Evolutionary conservation across 1,140 invertebrate genomes (phyloP).

Genomic region (Meloidogyne exigua): DNA sequence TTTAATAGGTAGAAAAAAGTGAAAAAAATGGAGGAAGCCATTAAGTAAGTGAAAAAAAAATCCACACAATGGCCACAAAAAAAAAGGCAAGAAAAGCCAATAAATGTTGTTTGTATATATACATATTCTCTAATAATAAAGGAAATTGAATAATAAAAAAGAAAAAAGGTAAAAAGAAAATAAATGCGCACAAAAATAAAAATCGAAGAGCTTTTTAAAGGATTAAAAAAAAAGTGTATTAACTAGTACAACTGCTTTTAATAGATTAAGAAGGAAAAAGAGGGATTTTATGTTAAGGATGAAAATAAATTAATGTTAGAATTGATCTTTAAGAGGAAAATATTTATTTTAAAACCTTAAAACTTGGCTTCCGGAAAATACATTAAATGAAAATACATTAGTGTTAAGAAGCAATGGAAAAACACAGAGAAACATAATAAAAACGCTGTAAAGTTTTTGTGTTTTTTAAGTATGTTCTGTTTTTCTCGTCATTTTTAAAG

Average conservation of each 20-base stretch:
- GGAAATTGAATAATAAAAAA: conserved; percentile 15
- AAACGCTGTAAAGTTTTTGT: too few relatives aligned
- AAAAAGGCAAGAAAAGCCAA: neutral
- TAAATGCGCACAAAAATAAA: neutral
- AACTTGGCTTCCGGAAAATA: too few relatives aligned
- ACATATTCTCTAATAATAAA: neutral
- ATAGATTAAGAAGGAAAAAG: neutral
- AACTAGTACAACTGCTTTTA: neutral
- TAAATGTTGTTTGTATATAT: too few relatives aligned
- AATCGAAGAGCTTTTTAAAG: conserved; percentile 5
- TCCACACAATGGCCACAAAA: neutral
- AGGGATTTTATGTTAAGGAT: too few relatives aligned
- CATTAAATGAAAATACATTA: too few relatives aligned
- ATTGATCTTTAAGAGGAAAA: too few relatives aligned
- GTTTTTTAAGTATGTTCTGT: too few relatives aligned
- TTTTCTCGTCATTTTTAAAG: too few relatives aligned
- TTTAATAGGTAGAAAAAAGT: neutral
- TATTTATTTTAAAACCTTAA: too few relatives aligned
- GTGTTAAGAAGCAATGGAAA: too few relatives aligned
- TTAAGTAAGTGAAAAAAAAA: neutral
- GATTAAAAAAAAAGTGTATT: neutral
- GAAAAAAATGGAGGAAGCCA: neutral
- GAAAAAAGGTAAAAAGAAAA: conserved; percentile 6
- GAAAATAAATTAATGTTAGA: too few relatives aligned
- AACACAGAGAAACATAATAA: too few relatives aligned